Evolutionary conservation across 2,113 vertebrate species (phyloP), one percentile per base, ranked within the genome.

Genomic region (Micronycteris hirsuta): DNA sequence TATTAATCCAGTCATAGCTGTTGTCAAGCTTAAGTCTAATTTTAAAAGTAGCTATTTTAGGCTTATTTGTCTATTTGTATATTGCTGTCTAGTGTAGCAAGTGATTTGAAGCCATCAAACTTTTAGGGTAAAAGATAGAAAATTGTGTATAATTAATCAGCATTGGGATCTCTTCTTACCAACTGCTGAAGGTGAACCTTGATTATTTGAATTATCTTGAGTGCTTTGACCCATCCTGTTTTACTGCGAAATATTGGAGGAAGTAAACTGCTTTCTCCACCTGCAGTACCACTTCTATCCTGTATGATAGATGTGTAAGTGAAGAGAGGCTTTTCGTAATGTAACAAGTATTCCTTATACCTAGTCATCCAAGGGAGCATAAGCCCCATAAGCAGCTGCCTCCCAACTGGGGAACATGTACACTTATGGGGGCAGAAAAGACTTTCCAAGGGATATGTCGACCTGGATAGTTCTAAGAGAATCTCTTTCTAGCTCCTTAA

Each of bases 1-100:
- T 93, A 87, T 92, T 97, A 86, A 98, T 97, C 94, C 70, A 96
- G 95, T 97, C 93, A 97, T 83, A 97, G 58, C 96, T 97, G 93
- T 82, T 96, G 94, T 93, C 96, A 96, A 89, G 17, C 54, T 91
- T 95, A 90, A 94, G 52, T 91, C 49, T 94, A 68, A 84, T 91
- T 96, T 96, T 89, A 87, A 86, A 95, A 95, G 61, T 83, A 83
- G 47, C 91, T 95, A 74, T 97, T 91, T 96, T 76, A 74, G 73
- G 61, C 31, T 92, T 91, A 56, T 93, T 90, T 96, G n/a, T 93
- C 4, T 95, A 91, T 91, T 90, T 96, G n/a, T 93, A 5, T 95
- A 91, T 91, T 3, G 1, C 24, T 94, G 85, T 86, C 77, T 89
- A n/a, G 28, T 67, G 33, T 63, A 92, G 36, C 71, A 93, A 73